These are phyloP conservation scores for Lepus townsendii DNA, from an alignment of 2,797 vertebrate genomes.

Conservation along the genomic window DNA sequence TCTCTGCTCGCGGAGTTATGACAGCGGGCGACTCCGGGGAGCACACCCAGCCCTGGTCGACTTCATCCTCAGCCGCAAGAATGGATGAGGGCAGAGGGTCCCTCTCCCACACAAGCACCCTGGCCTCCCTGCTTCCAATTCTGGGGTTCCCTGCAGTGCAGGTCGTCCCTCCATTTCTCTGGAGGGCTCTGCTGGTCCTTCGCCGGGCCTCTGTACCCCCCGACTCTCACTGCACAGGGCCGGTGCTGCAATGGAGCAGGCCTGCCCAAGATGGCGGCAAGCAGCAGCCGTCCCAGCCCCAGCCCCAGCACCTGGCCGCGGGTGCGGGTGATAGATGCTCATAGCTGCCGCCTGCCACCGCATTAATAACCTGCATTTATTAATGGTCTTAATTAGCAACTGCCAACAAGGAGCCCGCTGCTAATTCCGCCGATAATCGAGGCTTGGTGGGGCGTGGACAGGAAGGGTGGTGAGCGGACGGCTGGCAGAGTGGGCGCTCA, in stretches of 20 bases:
- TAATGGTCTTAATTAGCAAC: constrained; percentile 73
- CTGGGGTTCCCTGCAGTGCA: not conserved
- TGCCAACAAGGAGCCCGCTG: constrained; percentile 46
- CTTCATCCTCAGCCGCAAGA: no score
- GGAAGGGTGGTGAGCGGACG: not conserved
- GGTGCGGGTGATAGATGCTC: not conserved
- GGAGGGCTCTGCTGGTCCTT: not conserved
- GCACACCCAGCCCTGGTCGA: not conserved
- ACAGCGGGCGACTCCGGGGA: no score
- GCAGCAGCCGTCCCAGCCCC: not conserved
- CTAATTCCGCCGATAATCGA: constrained; percentile 64
- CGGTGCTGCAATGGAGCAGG: accelerated
- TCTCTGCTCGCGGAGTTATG: no score
- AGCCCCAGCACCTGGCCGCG: not conserved
- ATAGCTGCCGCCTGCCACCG: not conserved
- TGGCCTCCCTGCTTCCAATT: not conserved
- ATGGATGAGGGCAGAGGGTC: not conserved
- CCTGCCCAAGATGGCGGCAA: constrained; percentile 1
- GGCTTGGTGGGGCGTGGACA: constrained; percentile 33
- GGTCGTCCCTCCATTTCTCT: not conserved
- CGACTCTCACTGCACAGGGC: not conserved
- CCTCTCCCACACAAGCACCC: accelerated
- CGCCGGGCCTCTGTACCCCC: not conserved
- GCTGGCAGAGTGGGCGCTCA: not conserved
- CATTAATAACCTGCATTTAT: constrained; percentile 16